Conservation (phyloP, 2,113 vertebrate species). For the Oreotrochilus melanogaster region DNA sequence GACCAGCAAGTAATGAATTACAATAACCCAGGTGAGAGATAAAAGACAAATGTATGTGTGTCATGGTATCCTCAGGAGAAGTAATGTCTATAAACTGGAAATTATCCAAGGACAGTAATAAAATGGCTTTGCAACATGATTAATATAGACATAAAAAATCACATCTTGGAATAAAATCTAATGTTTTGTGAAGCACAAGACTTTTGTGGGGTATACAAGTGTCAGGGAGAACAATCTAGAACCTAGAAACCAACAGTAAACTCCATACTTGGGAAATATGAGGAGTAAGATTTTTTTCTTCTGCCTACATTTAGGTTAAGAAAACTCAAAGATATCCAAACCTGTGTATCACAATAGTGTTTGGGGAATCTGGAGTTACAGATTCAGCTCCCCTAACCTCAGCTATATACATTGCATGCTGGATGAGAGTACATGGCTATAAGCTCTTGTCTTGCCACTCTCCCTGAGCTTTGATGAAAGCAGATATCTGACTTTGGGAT, state of each 20-base stretch:
- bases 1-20: constrained; percentile 69
- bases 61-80: constrained; percentile 48
- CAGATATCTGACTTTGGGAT: not conserved
- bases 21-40: constrained; percentile 66
- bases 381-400: not conserved
- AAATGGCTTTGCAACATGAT: constrained; percentile 56
- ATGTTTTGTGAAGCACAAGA: constrained; percentile 31
- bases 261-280: not conserved
- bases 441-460: not conserved
- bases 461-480: not conserved
- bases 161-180: constrained; percentile 27
- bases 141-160: constrained; percentile 68
- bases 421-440: not conserved
- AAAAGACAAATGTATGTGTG: constrained; percentile 35
- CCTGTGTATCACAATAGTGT: not conserved
- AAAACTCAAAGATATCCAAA: constrained; percentile 42
- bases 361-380: not conserved
- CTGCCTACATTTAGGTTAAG: not conserved
- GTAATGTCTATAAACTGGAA: constrained; percentile 43
- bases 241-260: constrained; percentile 14
- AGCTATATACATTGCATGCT: not conserved
- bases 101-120: constrained; percentile 51
- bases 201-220: not conserved
- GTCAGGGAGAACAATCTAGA: constrained; percentile 45
- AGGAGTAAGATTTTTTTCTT: constrained; percentile 16